Evolutionary conservation across 2,113 vertebrate genomes (phyloP), one percentile per base, ranked within the genome.

Genomic region (Malurus alboscapulatus): DNA sequence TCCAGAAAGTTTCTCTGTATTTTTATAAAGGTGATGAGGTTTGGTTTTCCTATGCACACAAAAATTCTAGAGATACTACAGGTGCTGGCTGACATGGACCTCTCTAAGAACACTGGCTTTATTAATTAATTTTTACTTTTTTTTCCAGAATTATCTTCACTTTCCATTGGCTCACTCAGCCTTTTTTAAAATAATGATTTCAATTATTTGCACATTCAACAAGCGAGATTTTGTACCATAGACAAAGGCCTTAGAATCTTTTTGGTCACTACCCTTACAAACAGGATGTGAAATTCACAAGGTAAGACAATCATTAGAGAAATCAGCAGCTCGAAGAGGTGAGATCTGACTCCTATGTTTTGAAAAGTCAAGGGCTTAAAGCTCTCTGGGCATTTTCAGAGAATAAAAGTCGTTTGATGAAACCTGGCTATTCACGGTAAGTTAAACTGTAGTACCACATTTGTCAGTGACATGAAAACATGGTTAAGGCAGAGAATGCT

Each of bases 321-420:
- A 55, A 42, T 14, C 0, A 0, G 17, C 26, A 57, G 51, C 2
- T 79, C 8, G 38, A 67, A 87, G 30, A 75, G 4, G 3, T 67
- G 45, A 57, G 19, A 14, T 36, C 17, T 34, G 47, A 74, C 19
- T 54, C 25, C 12, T 34, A 53, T 11, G 63, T 59, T 84, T 81
- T 68, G 59, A 44, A 74, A 78, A 94, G 40, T 18, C 40, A 68
- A 82, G 21, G 17, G 54, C 47, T 84, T 74, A 62, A 72, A 42
- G 26, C 26, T 67, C 8, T 81, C 36, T 17, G n/a, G 77, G 19
- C 25, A 78, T 74, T 71, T 93, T 59, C 57, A 80, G 42, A 59
- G 26, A 79, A 84, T 61, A 67, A 57, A 7, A 59, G 42, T 55
- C 59, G 26, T 88, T 69, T 78, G 73, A 53, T 77, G 38, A 87